Evolutionary conservation across 2,888 invertebrate genomes (phyloP), one percentile per base, ranked within the genome.

Genomic region (Caenorhabditis sulstoni): DNA sequence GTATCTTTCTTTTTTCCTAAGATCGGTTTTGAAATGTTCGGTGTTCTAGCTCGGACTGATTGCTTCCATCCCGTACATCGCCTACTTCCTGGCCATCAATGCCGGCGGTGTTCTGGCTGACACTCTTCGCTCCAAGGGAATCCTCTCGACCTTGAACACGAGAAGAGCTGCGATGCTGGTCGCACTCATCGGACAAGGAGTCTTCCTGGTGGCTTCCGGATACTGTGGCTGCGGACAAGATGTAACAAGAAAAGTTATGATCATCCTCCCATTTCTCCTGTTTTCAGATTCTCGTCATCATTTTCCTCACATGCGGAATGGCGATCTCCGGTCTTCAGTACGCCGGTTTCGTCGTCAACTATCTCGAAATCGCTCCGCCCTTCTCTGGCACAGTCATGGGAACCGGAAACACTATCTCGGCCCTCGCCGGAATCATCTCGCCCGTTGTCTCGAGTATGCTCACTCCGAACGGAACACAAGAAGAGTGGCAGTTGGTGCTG

Each of bases 351-450:
- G 85, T 88, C 50, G 88, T 90, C 76, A 90, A 90, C 81, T 90
- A 90, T 81, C 81, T 90, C 73, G 90, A 90, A 83, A 87, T 90
- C 61, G 89, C 89, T 11, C 89, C 90, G 7, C 82, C 86, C 18
- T 90, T 86, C 78, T 87, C 88, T 22, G 85, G 85, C 71, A 85
- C 85, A 1, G 76, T 85, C 16, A 85, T 89, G 71, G 90, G 90
- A 50, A 85, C 90, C 45, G 90, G 90, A 20, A 90, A 90, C 78
- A 90, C 89, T 3, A 61, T 90, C 29, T 86, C 88, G n/a, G 89
- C 90, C 41, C 67, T 91, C 5, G 91, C 91, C 23, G 90, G 90
- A 58, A 86, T 90, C 61, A 57, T 88, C 37, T 85, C 90, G 1
- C 90, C 90, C 29, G 70, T 83, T 18, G 79, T 88, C 41, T 89